Evolutionary conservation across 2,888 invertebrate species (phyloP).

Genomic region (Nebria brevicollis): DNA sequence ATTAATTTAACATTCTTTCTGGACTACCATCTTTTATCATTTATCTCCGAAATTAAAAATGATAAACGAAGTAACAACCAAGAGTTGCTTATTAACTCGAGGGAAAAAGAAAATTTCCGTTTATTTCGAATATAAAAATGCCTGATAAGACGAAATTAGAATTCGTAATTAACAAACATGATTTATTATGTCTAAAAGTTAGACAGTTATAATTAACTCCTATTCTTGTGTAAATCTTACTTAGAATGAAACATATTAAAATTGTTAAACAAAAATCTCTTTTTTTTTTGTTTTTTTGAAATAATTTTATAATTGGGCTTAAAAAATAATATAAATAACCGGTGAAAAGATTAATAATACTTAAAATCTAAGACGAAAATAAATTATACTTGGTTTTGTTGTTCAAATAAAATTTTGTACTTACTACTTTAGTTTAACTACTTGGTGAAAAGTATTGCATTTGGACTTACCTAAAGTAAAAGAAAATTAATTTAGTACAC

Average conservation of each 20-base stretch:
- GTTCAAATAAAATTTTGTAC: neutral
- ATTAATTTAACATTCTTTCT: neutral
- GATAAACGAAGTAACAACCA: neutral
- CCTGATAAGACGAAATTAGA: neutral
- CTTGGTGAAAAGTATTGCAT: neutral
- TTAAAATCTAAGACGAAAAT: no score
- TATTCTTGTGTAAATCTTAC: neutral
- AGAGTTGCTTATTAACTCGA: neutral
- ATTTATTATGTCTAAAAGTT: neutral
- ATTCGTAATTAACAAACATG: neutral
- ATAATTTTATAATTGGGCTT: no score
- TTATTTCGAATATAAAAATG: neutral
- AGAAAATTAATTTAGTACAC: conserved; percentile 8
- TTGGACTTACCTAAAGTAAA: conserved; percentile 16
- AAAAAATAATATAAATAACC: no score
- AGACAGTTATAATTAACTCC: neutral
- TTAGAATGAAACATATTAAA: neutral
- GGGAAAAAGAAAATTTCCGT: neutral
- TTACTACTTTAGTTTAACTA: neutral
- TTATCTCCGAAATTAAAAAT: neutral
- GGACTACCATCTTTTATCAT: neutral
- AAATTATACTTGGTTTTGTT: neutral
- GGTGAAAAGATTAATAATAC: no score
- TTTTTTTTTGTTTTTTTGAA: no score
- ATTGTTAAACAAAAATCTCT: no score